Percentiles rank a stretch among this genome's conserved stretches.
These are phyloP conservation scores for Sphinx pinastri DNA, from an alignment of 2,888 invertebrate species.

Conservation along the genomic window DNA sequence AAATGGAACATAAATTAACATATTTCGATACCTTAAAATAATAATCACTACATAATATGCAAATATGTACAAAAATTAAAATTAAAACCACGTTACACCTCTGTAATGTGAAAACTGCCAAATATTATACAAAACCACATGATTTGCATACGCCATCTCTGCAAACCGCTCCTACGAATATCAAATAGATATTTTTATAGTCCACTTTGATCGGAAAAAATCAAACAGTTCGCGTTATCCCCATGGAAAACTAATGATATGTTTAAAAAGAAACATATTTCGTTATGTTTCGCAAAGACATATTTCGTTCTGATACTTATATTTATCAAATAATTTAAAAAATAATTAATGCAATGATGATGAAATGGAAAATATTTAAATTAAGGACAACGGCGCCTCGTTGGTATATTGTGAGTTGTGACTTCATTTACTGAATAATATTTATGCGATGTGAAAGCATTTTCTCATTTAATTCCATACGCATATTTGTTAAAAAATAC, in stretches of 20 bases:
- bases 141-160: constrained; percentile 11
- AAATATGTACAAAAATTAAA: not conserved
- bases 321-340: too few relatives aligned
- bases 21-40: too few relatives aligned
- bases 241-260: not conserved
- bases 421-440: not conserved
- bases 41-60: not conserved
- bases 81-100: not conserved
- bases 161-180: constrained; percentile 5
- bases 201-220: constrained; percentile 1
- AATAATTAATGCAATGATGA: too few relatives aligned
- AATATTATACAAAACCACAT: constrained; percentile 16
- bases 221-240: not conserved
- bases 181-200: not conserved
- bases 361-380: too few relatives aligned
- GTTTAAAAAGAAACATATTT: not conserved
- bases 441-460: not conserved
- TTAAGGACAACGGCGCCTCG: too few relatives aligned
- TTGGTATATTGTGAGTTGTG: not conserved
- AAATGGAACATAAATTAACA: not conserved
- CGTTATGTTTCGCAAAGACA: not conserved
- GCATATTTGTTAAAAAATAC: not conserved
- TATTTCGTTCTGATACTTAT: too few relatives aligned
- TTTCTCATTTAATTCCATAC: not conserved
- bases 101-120: not conserved